Conservation (phyloP, 2,113 vertebrate genomes). For the Zosterops pallidus region DNA sequence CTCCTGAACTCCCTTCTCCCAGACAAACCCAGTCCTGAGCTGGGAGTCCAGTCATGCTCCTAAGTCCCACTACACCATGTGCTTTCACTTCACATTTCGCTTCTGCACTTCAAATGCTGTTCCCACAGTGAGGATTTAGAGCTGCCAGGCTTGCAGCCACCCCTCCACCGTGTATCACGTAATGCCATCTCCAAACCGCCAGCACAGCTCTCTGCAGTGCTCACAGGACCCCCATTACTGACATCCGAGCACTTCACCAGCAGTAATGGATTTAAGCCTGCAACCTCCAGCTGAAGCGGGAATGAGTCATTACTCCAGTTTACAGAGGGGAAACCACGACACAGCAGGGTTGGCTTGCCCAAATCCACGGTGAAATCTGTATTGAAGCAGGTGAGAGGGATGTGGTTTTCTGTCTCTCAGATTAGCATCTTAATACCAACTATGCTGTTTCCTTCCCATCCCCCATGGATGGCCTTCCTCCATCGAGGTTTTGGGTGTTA, state of each 20-base stretch:
- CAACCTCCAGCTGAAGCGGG: not conserved
- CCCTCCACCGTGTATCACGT: not conserved
- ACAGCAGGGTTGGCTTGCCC: not conserved
- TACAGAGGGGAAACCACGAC: not conserved
- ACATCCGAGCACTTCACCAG: not conserved
- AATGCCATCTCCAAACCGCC: not conserved
- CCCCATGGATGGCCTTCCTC: not conserved
- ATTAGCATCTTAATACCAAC: not conserved
- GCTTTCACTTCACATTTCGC: not conserved
- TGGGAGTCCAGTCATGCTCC: not conserved
- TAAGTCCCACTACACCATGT: fast-evolving
- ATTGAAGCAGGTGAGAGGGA: not conserved
- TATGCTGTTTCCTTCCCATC: not conserved
- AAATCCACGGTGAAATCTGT: not conserved
- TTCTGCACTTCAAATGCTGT: not conserved
- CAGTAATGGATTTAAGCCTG: not conserved
- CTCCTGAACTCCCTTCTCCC: not conserved
- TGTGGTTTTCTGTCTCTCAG: not conserved
- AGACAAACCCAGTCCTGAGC: not conserved
- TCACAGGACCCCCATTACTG: not conserved
- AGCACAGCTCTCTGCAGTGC: not conserved
- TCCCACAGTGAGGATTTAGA: not conserved
- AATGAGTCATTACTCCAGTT: slow-evolving; percentile 21
- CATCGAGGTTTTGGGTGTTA: not conserved
- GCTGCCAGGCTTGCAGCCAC: not conserved